phyloP scores from a whole-genome alignment of 2,888 invertebrate species.

The Tachystola acroxantha region DNA sequence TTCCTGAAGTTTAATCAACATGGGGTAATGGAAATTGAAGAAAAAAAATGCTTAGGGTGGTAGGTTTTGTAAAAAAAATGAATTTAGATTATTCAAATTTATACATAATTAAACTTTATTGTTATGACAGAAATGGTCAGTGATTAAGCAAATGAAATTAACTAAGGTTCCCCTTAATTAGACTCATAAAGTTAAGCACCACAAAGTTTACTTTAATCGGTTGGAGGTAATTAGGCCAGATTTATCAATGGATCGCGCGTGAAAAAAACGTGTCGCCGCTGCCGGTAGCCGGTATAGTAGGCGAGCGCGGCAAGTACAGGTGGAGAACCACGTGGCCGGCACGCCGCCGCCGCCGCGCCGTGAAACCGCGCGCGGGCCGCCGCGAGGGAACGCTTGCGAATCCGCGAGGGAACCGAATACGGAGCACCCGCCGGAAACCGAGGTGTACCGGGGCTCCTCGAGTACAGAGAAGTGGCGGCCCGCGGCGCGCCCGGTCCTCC shows the following conservation, averaged over 20 bases:
- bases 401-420: conserved; percentile 52
- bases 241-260: conserved; percentile 56
- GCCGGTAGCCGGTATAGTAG: conserved; percentile 10
- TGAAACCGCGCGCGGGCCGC: conserved; percentile 35
- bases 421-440: conserved; percentile 72
- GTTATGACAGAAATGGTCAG: no score
- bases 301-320: conserved; percentile 32
- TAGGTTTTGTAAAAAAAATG: no score
- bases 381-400: conserved; percentile 45
- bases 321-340: conserved; percentile 66
- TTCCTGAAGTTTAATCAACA: no score
- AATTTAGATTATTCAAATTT: no score
- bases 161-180: neutral
- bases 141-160: no score
- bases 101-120: no score
- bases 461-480: conserved; percentile 74
- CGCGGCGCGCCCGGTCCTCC: conserved; percentile 59
- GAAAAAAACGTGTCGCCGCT: conserved; percentile 42
- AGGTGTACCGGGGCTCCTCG: conserved; percentile 76
- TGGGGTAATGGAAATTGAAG: no score
- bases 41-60: no score
- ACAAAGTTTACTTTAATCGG: conserved; percentile 35
- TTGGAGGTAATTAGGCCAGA: conserved; percentile 50
- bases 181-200: neutral
- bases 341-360: conserved; percentile 51